Base-by-base conservation (phyloP, 2,113 vertebrate genomes). In the Grus americana region DNA sequence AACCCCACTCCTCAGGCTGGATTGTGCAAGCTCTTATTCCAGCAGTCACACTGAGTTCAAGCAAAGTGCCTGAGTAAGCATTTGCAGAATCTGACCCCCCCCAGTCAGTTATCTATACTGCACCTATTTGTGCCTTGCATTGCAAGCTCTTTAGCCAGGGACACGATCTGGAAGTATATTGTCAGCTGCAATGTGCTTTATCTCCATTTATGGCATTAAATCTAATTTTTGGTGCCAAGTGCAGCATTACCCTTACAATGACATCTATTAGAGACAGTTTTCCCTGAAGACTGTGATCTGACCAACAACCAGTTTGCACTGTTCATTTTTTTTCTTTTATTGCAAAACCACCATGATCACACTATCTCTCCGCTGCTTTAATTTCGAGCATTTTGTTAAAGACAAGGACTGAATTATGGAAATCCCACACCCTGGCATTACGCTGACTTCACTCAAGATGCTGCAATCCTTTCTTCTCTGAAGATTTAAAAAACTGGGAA, bases 1-100 rank as follows among this genome's bases (percentile, higher is more conserved):
- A 30, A 76, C 57, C 68, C 55, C 72, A 10, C 47, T 95, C 86
- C 68, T 75, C 12, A 29, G 49, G 78, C 74, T 52, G 67, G 62
- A 32, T 94, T 97, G 95, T 96, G 94, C 91, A 97, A 97, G 66
- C 63, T 87, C 71, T 73, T 67, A 70, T 84, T 62, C 84, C 89
- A 71, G 93, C 88, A 93, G 88, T 92, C 71, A 62, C 90, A 21
- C 30, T 0, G 58, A 84, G 94, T 97, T 95, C 96, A 91, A 79
- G 91, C 81, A 62, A 91, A 95, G 70, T 44, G 87, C 62, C 86
- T 95, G 81, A 94, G 95, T 80, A 96, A 97, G 96, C 96, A 79
- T 88, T 79, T 95, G 84, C 92, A 95, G 97, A 92, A 91, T 91
- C 96, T 86, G 89, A 76, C 63, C 62, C 78, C 84, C 80, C 86